Evolutionary conservation across 2,888 invertebrate genomes (phyloP), one percentile per base, ranked within the genome.

Genomic region (Conus canariensis): DNA sequence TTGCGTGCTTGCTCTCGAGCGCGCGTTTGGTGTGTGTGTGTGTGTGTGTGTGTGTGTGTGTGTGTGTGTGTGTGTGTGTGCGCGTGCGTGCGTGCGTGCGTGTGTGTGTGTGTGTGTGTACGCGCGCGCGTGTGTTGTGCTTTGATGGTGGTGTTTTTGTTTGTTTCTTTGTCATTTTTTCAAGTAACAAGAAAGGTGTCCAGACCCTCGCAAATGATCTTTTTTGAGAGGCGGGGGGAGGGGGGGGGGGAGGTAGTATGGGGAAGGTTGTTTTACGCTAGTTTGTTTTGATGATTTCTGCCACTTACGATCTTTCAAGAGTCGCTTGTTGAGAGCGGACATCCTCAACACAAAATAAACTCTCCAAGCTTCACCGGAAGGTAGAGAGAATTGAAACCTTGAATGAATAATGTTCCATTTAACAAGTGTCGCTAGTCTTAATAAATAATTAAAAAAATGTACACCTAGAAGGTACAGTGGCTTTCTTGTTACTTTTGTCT

Each of bases 21-120:
- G 80, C 14, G 80, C 4, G 45, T n/a, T n/a, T n/a, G n/a, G n/a
- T n/a, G n/a, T n/a, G 70, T 70, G 70, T 30, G 60, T 86, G 60
- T 64, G 59, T 70, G 60, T 64, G 3, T n/a, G 87, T 67, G 30
- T 56, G 64, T 64, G 67, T 87, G 67, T 7, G 70, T 7, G 70
- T 7, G 70, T 70, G 70, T 22, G 70, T 70, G 70, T 70, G 70
- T 70, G 70, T 30, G 60, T 86, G 85, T 64, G 85, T 86, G 60
- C 25, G 60, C n/a, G 85, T 19, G 60, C 5, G 25, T 86, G 85
- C 64, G 85, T 60, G 77, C 5, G 77, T 70, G 70, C 3, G 59
- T 45, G 60, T 64, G 10, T 10, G 87, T 87, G 25, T 19, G 30
- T 25, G 67, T 87, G 67, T 16, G 64, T 30, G 56, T 22, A n/a